These are phyloP conservation scores for Metallyticus violacea DNA, from an alignment of 2,888 invertebrate genomes.

Conservation along the genomic window DNA sequence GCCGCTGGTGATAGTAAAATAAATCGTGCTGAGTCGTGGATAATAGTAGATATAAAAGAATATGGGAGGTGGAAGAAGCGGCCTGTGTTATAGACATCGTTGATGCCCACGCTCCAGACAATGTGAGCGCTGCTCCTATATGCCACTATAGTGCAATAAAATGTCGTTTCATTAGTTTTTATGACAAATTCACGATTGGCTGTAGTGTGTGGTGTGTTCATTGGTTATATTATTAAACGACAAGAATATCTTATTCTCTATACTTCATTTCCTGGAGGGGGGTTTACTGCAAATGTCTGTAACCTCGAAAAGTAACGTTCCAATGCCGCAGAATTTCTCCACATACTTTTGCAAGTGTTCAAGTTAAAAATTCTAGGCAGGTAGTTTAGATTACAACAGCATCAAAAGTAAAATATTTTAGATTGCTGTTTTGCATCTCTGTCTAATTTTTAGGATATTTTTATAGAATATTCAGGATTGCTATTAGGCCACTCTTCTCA, in stretches of 20 bases:
- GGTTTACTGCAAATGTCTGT: neutral
- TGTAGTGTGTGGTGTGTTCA: neutral
- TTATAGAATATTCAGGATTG: too few species aligned
- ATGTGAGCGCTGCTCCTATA: constrained; percentile 1
- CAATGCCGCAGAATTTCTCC: neutral
- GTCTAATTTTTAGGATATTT: too few species aligned
- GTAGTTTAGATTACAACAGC: too few species aligned
- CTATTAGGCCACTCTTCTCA: too few species aligned
- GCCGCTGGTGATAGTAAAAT: neutral
- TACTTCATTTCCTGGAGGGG: neutral
- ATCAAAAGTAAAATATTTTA: too few species aligned
- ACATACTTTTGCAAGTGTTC: neutral
- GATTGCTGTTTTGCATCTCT: too few species aligned
- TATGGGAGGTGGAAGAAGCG: neutral
- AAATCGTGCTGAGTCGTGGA: constrained; percentile 8
- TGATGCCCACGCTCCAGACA: neutral
- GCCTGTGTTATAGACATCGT: neutral
- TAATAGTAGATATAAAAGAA: constrained; percentile 12
- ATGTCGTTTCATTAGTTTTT: constrained; percentile 23
- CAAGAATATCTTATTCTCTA: neutral
- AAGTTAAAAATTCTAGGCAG: too few species aligned
- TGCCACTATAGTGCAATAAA: constrained; percentile 19
- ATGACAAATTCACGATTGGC: constrained; percentile 15
- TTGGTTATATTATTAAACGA: neutral
- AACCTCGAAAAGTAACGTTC: neutral